These are phyloP conservation scores for Bubo bubo DNA, from an alignment of 2,113 vertebrate genomes.

Conservation along the genomic window DNA sequence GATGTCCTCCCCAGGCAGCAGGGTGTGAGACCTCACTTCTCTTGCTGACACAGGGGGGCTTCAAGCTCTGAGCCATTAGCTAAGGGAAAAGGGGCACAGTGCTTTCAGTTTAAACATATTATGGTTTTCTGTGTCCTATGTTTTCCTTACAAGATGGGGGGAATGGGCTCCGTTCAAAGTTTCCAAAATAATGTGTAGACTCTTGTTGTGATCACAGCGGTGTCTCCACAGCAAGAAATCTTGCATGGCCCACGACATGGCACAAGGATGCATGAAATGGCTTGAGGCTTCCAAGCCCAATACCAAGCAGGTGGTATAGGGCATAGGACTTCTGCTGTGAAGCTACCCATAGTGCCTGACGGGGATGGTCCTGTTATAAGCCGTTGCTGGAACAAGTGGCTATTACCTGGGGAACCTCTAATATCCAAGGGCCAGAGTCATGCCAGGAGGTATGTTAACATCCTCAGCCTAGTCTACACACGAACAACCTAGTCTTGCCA, in stretches of 20 bases:
- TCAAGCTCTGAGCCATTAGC: neutral
- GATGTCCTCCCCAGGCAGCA: rapidly evolving
- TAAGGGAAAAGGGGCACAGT: neutral
- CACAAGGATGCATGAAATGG: neutral
- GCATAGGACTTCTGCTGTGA: neutral
- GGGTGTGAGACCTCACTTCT: neutral
- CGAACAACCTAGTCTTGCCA: neutral
- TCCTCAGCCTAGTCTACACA: neutral
- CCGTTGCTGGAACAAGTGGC: rapidly evolving
- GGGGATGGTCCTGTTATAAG: neutral
- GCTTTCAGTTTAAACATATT: neutral
- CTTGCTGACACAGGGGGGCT: neutral
- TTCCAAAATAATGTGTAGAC: neutral
- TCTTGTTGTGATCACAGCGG: rapidly evolving
- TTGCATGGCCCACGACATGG: rapidly evolving
- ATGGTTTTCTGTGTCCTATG: neutral
- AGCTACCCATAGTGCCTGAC: neutral
- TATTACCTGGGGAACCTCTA: neutral
- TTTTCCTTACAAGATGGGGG: neutral
- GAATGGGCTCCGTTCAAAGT: neutral
- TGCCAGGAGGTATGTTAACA: neutral
- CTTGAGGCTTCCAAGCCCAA: neutral
- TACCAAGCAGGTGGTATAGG: rapidly evolving
- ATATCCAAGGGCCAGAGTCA: neutral
- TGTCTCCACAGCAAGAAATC: neutral